Evolutionary conservation across 1,140 invertebrate genomes (phyloP).

Genomic region (Eriosoma lanigerum): DNA sequence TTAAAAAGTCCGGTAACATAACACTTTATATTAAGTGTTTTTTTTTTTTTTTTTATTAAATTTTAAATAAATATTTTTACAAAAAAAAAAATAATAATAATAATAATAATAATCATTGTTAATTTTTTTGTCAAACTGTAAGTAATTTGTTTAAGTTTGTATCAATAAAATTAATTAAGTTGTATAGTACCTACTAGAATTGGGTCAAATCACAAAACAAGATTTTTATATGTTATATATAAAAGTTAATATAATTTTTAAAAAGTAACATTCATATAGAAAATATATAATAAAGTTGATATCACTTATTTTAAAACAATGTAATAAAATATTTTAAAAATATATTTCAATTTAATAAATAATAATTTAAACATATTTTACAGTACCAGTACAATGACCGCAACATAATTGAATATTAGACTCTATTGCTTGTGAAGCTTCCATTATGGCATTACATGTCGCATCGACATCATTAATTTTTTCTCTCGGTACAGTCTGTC

Average conservation of each 20-base stretch:
- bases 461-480: constrained; percentile 43
- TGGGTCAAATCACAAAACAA: neutral
- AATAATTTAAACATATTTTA: constrained; percentile 33
- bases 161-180: no score
- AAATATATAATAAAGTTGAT: neutral
- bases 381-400: constrained; percentile 31
- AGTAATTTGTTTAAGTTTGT: no score
- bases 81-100: no score
- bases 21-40: no score
- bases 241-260: constrained; percentile 10
- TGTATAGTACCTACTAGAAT: no score
- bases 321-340: constrained; percentile 13
- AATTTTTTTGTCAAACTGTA: no score
- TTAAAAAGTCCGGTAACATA: no score
- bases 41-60: no score
- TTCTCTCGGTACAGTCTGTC: constrained; percentile 30
- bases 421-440: constrained; percentile 42
- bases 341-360: neutral
- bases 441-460: constrained; percentile 47
- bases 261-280: neutral
- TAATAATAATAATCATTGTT: no score
- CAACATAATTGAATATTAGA: constrained; percentile 47
- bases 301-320: neutral
- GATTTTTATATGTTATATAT: neutral
- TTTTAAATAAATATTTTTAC: no score